These are phyloP conservation scores for Molanna angustata DNA, from an alignment of 2,888 invertebrate species.

Conservation along the genomic window DNA sequence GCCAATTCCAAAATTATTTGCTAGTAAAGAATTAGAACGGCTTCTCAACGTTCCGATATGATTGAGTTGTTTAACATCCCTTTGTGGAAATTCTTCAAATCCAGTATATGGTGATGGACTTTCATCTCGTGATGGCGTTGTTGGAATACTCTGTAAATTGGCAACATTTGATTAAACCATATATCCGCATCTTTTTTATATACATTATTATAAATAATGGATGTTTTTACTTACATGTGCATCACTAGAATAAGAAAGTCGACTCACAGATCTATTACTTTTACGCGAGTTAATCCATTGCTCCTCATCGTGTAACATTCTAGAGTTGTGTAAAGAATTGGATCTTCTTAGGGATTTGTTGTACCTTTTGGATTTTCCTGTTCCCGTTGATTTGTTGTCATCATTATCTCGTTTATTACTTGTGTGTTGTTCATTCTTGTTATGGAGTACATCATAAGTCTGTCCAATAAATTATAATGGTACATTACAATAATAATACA, in stretches of 20 bases:
- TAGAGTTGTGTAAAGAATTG: slow-evolving; percentile 38
- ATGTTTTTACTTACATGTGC: slow-evolving; percentile 53
- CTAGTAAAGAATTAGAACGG: slow-evolving; percentile 31
- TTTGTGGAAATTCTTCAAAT: slow-evolving; percentile 22
- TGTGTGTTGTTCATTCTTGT: neutral
- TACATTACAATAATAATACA: too few relatives aligned
- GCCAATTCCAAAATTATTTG: slow-evolving; percentile 17
- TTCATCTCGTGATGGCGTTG: slow-evolving; percentile 48
- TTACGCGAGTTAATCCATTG: slow-evolving; percentile 39
- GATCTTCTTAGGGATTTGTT: slow-evolving; percentile 38
- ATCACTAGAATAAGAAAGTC: slow-evolving; percentile 65
- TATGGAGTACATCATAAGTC: slow-evolving; percentile 51
- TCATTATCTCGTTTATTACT: slow-evolving; percentile 8
- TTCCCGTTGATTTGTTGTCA: slow-evolving; percentile 18
- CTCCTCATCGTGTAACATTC: slow-evolving; percentile 24
- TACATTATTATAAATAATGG: neutral
- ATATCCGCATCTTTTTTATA: neutral
- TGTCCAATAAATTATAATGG: too few relatives aligned
- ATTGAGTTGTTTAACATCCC: slow-evolving; percentile 20
- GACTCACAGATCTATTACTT: slow-evolving; percentile 61
- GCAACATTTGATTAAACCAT: neutral
- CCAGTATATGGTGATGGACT: slow-evolving; percentile 48
- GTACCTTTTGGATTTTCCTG: slow-evolving; percentile 25
- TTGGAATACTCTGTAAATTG: slow-evolving; percentile 50
- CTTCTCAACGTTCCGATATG: slow-evolving; percentile 31